Evolutionary conservation across 2,113 vertebrate genomes (phyloP).

Genomic region (Zapornia atra): DNA sequence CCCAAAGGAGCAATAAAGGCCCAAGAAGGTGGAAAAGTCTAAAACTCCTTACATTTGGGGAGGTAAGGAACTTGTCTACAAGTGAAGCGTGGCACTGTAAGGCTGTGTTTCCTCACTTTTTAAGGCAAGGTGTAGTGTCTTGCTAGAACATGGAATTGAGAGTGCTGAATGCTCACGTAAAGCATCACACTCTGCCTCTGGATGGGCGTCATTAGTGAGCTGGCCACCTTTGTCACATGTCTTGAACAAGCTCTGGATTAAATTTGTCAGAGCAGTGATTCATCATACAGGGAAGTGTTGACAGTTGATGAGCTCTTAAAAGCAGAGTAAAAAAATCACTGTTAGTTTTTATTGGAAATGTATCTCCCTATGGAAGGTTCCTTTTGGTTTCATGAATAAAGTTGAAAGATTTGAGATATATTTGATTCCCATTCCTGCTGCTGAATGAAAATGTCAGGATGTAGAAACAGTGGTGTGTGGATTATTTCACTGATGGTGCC

Average conservation of each 20-base stretch:
- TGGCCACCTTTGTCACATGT: constrained; percentile 20
- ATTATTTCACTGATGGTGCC: background rate
- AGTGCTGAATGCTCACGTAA: background rate
- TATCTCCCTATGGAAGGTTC: background rate
- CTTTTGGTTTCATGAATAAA: background rate
- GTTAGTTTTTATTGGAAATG: constrained; percentile 15
- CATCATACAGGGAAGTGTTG: constrained; percentile 26
- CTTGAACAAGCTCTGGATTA: constrained; percentile 7
- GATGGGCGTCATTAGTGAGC: background rate
- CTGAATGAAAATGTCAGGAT: background rate
- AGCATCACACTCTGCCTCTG: background rate
- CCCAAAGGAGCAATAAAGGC: background rate
- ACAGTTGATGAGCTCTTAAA: constrained; percentile 32
- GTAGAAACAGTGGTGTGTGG: background rate
- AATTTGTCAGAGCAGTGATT: constrained; percentile 58
- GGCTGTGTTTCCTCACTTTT: background rate
- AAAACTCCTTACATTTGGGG: background rate
- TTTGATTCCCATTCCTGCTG: background rate
- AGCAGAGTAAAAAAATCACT: background rate
- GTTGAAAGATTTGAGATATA: background rate
- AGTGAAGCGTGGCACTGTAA: background rate
- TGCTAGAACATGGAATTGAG: background rate
- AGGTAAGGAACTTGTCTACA: constrained; percentile 7
- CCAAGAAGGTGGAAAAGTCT: background rate
- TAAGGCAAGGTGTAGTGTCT: background rate